A percentile compares a stretch with the other conserved stretches of the same genome.
Evolutionary conservation across 2,113 vertebrate species (phyloP).

Genomic region (Phodopus roborovskii): DNA sequence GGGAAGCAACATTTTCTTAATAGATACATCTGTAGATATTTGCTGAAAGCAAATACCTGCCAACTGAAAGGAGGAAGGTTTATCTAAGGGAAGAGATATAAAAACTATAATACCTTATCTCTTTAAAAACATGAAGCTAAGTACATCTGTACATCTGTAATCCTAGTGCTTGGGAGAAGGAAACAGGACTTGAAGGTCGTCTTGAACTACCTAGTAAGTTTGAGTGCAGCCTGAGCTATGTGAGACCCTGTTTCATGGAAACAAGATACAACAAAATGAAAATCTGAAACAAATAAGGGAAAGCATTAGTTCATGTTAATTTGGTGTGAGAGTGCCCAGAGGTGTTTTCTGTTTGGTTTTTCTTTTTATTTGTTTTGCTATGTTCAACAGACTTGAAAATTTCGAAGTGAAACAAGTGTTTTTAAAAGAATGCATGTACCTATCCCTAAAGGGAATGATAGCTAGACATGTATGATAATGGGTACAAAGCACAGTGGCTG

Average conservation of each 20-base stretch:
- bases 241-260: neutral
- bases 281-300: neutral
- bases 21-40: neutral
- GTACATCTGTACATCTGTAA: neutral
- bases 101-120: neutral
- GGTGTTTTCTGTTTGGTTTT: neutral
- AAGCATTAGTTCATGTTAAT: conserved; percentile 24
- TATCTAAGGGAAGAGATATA: neutral
- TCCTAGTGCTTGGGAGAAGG: too few species aligned
- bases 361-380: neutral
- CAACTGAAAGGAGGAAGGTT: neutral
- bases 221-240: neutral
- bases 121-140: neutral
- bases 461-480: neutral
- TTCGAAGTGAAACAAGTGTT: neutral
- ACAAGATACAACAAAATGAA: neutral
- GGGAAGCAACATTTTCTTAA: neutral
- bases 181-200: neutral
- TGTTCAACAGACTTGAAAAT: neutral
- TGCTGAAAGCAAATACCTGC: neutral
- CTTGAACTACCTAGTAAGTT: neutral
- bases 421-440: neutral
- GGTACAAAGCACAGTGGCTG: neutral
- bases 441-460: neutral
- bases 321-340: neutral